Base-by-base conservation (phyloP, 1,140 invertebrate genomes). In the Linepithema humile region DNA sequence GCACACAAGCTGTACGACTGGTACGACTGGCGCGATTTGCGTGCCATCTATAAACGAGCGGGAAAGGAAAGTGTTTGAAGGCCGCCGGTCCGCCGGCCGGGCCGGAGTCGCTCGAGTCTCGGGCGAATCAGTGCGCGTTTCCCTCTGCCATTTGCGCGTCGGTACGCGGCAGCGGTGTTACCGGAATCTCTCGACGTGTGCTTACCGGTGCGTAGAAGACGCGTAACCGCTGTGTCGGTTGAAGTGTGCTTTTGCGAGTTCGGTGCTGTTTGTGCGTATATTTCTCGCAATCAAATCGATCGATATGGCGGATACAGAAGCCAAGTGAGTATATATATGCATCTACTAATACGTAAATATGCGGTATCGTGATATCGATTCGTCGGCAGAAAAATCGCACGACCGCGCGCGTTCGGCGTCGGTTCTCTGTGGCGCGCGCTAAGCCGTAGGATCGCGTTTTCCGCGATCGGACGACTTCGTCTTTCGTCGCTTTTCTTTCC, bases 101-200 rank as follows among this genome's bases (percentile, higher is more conserved):
- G 88, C 88, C 86, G 75, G 85, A 89, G 88, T 74, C 59, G 82
- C 85, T 85, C 88, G 88, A 85, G 90, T 89, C 90, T 90, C 87
- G 88, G 64, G 80, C 91, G 91, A 92, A 92, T 91, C 91, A 91
- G 91, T 86, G 92, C 91, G 87, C 89, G 90, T 92, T 89, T 87
- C 90, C 82, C 89, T 93, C 91, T 91, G 92, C 92, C 92, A 93
- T 94, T 93, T 94, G 93, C 93, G 92, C 92, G 92, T 93, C 92
- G 92, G 93, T 94, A 90, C 87, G 91, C 88, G 88, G 64, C 72
- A 89, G 86, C 88, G 86, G 90, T 93, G 91, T 92, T 91, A 90
- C 92, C 83, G 82, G 86, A 87, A 88, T 88, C 89, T 69, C 48
- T 82, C n/a, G 77, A 70, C 80, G 84, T 88, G 72, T 87, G 82